These are phyloP conservation scores for Antheraea pernyi DNA, from an alignment of 1,140 invertebrate genomes.

Conservation along the genomic window DNA sequence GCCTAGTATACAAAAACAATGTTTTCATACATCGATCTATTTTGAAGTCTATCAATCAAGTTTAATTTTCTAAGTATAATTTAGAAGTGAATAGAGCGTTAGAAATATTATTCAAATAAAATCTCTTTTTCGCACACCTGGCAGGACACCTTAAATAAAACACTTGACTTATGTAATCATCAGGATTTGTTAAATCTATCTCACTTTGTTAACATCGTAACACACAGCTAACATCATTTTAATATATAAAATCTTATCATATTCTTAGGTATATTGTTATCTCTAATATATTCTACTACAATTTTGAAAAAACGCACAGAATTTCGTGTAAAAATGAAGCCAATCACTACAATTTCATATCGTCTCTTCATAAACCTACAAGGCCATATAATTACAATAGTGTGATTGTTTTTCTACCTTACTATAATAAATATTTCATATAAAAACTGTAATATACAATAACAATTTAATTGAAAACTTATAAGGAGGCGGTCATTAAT, in stretches of 20 bases:
- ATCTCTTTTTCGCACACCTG: too few species aligned
- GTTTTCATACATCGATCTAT: too few species aligned
- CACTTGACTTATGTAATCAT: too few species aligned
- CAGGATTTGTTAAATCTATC: not conserved
- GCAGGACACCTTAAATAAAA: not conserved
- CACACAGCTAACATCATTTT: not conserved
- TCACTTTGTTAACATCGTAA: not conserved
- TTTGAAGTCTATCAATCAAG: too few species aligned
- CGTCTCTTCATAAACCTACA: conserved; percentile 8
- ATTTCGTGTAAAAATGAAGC: conserved; percentile 11
- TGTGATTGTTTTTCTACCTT: not conserved
- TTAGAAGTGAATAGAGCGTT: too few species aligned
- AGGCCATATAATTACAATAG: conserved; percentile 17
- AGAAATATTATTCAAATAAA: too few species aligned
- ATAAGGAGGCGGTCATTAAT: too few species aligned
- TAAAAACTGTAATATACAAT: not conserved
- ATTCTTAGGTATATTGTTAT: not conserved
- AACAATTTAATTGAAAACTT: not conserved
- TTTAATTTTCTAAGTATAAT: too few species aligned
- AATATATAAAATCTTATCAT: not conserved
- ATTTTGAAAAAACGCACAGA: not conserved
- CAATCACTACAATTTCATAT: conserved; percentile 6
- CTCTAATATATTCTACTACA: not conserved
- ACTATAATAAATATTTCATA: too few species aligned
- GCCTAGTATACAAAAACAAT: too few species aligned